Base-by-base conservation (phyloP, 1,140 invertebrate genomes). In the Leptinotarsa undecemlineata region DNA sequence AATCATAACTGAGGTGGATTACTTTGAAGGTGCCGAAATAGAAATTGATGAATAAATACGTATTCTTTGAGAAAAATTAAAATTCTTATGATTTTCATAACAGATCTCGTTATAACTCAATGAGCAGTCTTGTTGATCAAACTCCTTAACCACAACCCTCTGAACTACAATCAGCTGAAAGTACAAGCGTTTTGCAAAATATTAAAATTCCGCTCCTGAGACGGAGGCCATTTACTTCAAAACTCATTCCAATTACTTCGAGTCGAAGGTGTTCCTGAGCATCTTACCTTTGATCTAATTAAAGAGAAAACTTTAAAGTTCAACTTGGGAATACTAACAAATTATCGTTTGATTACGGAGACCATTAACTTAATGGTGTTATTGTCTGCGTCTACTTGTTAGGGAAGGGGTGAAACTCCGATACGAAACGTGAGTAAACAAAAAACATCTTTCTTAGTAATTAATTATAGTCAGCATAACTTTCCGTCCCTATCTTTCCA, bases 281-380 rank as follows among this genome's bases (percentile, higher is more conserved):
- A 19, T 57, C 51, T n/a, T 14, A 57, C 51, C 51, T 57, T 57
- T 57, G 14, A 57, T 57, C 51, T 57, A 57, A 57, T 57, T 57
- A 57, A 14, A 57, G 17, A n/a, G 51, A 57, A 57, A 57, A 57
- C 51, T 57, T 57, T 19, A 57, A 57, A 15, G 51, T 57, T 57
- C 51, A 57, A n/a, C 51, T 57, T 19, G n/a, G 51, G 14, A 57
- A 57, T 57, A 57, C 51, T n/a, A 57, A 57, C 51, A 57, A 57
- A 57, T 57, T 57, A 17, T n/a, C 51, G 51, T 19, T 57, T 57
- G 51, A 57, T 57, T 57, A 19, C 51, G 51, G n/a, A 57, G 14
- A 57, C 51, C 51, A 57, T 57, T 57, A 57, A 57, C 51, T 15
- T 57, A 57, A 57, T 57, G 14, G 51, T 57, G 17, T 57, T 57